Conservation (phyloP, 2,888 invertebrate genomes). For the Netelia inedita region DNA sequence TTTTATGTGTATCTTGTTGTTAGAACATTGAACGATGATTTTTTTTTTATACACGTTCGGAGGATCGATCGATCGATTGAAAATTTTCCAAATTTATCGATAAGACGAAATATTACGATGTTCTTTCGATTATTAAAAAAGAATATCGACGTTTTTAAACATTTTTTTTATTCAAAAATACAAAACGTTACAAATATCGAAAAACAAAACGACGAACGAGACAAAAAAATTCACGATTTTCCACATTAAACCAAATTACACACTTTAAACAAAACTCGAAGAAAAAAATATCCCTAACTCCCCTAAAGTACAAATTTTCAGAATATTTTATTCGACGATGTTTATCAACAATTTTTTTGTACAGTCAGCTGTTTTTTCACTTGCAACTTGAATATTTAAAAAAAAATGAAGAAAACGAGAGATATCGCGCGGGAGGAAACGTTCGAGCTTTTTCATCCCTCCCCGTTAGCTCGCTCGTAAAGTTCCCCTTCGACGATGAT, state of each 20-base stretch:
- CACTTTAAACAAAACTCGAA: not conserved
- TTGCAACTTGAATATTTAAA: too few species aligned
- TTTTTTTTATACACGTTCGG: not conserved
- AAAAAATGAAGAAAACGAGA: too few species aligned
- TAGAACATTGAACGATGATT: not conserved
- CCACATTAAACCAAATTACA: not conserved
- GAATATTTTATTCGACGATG: too few species aligned
- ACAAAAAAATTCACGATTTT: not conserved
- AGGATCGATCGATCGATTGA: constrained; percentile 56
- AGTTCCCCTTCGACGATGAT: constrained; percentile 37
- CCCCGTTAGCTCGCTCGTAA: not conserved
- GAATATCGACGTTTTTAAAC: not conserved
- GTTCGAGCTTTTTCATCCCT: not conserved
- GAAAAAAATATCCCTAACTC: not conserved
- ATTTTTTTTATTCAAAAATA: not conserved
- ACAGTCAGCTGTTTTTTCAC: too few species aligned
- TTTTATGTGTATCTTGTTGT: constrained; percentile 27
- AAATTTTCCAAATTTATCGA: constrained; percentile 9
- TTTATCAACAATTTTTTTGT: too few species aligned
- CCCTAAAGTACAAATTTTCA: too few species aligned
- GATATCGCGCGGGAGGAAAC: too few species aligned
- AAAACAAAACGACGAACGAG: not conserved
- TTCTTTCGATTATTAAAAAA: not conserved
- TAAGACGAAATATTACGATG: not conserved
- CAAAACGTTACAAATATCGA: not conserved